These are phyloP conservation scores for Rhodinocichla rosea DNA, from an alignment of 2,113 vertebrate species.

Conservation along the genomic window DNA sequence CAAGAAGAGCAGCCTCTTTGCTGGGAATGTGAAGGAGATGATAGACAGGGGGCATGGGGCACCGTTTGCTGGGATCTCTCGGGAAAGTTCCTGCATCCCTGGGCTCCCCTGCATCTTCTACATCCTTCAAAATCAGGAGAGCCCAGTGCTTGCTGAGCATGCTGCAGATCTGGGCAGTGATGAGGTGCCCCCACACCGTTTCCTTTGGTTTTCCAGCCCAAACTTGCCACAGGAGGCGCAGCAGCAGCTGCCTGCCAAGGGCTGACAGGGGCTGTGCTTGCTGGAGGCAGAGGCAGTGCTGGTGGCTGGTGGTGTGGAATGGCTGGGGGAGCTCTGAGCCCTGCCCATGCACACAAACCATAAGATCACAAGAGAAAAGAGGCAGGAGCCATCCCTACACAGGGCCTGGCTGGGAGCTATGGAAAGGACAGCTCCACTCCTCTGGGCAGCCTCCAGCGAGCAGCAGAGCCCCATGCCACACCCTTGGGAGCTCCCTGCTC, in stretches of 20 bases:
- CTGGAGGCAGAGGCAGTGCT: background rate
- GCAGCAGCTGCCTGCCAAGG: background rate
- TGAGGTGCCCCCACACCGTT: background rate
- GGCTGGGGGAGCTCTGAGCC: background rate
- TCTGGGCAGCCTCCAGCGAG: background rate
- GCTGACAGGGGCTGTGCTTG: background rate
- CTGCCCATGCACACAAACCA: background rate
- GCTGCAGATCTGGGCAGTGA: background rate
- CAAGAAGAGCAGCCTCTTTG: background rate
- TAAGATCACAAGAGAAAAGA: background rate
- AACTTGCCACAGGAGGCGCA: fast-evolving
- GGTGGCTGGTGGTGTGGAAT: fast-evolving
- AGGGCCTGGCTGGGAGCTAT: background rate
- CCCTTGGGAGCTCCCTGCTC: background rate
- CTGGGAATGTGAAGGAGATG: background rate
- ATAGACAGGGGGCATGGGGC: background rate
- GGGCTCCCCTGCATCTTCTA: background rate
- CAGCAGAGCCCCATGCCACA: background rate
- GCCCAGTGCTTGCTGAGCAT: fast-evolving
- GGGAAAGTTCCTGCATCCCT: background rate
- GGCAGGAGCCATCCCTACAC: background rate
- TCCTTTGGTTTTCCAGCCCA: background rate
- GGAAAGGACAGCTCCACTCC: background rate
- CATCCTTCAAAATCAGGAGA: background rate
- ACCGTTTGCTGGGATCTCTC: background rate